A percentile compares a stretch with the other conserved stretches of the same genome.
phyloP scores from a whole-genome alignment of 2,113 vertebrate genomes.

The Planiliza haematocheilus region DNA sequence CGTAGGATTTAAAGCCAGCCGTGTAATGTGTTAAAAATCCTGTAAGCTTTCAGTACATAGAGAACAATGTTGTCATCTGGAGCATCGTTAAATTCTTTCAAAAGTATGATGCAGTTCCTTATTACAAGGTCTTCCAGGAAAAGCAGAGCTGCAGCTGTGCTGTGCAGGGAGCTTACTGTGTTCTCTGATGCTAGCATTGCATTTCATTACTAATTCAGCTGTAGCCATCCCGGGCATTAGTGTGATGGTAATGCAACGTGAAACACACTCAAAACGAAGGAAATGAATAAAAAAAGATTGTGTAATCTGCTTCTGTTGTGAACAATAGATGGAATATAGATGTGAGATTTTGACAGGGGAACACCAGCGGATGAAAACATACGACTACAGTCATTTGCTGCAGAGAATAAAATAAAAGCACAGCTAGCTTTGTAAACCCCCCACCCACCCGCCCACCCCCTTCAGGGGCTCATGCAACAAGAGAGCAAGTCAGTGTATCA shows the following conservation, averaged over 20 bases:
- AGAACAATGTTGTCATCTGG: slow-evolving; percentile 31
- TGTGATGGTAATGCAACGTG: slow-evolving; percentile 78
- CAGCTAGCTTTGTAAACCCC: slow-evolving; percentile 26
- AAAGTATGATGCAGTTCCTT: slow-evolving; percentile 50
- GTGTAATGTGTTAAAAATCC: slow-evolving; percentile 51
- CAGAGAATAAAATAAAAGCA: slow-evolving; percentile 34
- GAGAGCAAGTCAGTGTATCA: slow-evolving; percentile 30
- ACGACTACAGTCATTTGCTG: neutral
- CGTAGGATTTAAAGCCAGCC: slow-evolving; percentile 60
- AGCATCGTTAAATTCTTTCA: slow-evolving; percentile 33
- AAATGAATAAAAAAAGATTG: slow-evolving; percentile 42
- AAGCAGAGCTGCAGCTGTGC: slow-evolving; percentile 66
- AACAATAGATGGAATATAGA: slow-evolving; percentile 24
- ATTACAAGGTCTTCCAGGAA: slow-evolving; percentile 52
- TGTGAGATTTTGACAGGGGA: slow-evolving; percentile 4
- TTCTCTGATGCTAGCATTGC: slow-evolving; percentile 67
- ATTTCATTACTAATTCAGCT: slow-evolving; percentile 84
- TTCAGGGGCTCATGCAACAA: slow-evolving; percentile 34
- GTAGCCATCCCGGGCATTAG: slow-evolving; percentile 71
- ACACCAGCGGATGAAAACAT: slow-evolving; percentile 3
- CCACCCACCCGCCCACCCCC: slow-evolving; percentile 12
- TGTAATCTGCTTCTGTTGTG: slow-evolving; percentile 45
- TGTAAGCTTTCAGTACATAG: slow-evolving; percentile 35
- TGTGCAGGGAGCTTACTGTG: slow-evolving; percentile 42
- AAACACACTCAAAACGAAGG: slow-evolving; percentile 64